Percentiles rank a stretch among this genome's conserved stretches.
Evolutionary conservation across 2,888 invertebrate genomes (phyloP).

Genomic region (Erannis defoliaria): DNA sequence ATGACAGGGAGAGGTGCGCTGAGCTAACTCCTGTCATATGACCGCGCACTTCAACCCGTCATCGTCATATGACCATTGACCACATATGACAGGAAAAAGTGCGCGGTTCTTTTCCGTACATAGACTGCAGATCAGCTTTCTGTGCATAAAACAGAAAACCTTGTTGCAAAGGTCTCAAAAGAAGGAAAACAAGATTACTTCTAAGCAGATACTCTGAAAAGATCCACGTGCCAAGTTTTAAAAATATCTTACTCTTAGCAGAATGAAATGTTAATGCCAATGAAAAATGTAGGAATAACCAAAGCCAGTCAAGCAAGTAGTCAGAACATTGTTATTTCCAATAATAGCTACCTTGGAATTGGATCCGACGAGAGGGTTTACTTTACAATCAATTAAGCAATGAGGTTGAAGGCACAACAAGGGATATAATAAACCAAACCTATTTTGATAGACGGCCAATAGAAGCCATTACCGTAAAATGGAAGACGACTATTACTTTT

Average conservation of each 20-base stretch:
- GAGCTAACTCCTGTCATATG: too few species aligned
- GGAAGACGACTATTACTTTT: neutral
- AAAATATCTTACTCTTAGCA: neutral
- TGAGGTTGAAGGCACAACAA: constrained; percentile 11
- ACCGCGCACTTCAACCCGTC: too few species aligned
- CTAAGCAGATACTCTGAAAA: too few species aligned
- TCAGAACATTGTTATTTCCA: constrained; percentile 4
- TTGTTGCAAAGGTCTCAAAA: too few species aligned
- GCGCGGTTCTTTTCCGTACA: too few species aligned
- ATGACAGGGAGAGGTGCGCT: too few species aligned
- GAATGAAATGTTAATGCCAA: neutral
- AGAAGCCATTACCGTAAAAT: neutral
- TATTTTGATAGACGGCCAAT: constrained; percentile 22
- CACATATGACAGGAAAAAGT: too few species aligned
- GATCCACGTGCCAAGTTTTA: neutral
- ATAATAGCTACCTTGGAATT: constrained; percentile 15
- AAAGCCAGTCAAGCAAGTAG: constrained; percentile 3
- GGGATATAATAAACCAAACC: constrained; percentile 12
- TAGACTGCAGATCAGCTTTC: too few species aligned
- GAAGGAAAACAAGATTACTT: too few species aligned
- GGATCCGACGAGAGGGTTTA: constrained; percentile 13
- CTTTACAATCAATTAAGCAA: constrained; percentile 27
- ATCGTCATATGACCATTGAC: too few species aligned
- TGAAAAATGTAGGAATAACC: neutral
- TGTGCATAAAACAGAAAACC: too few species aligned